Evolutionary conservation across 2,797 vertebrate species (phyloP).

Genomic region (Petrocephalus schoutedeni): DNA sequence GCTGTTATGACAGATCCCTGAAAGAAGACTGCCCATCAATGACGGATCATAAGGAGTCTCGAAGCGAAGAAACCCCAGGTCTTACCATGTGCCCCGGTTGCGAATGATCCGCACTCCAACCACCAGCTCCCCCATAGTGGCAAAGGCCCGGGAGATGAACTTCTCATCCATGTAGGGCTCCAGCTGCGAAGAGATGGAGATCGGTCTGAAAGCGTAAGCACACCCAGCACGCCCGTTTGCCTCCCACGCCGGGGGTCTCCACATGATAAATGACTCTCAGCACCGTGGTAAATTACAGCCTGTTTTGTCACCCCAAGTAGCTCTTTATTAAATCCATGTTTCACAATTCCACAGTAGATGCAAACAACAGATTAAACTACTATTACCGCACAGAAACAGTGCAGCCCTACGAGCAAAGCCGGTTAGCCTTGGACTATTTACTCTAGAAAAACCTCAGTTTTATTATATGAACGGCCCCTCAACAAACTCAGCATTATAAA

Average conservation of each 20-base stretch:
- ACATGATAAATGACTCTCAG: not conserved
- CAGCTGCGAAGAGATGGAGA: conserved; percentile 41
- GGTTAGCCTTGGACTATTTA: not conserved
- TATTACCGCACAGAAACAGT: not conserved
- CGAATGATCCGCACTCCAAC: conserved; percentile 76
- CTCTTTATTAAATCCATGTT: not conserved
- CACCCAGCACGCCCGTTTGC: too few relatives aligned
- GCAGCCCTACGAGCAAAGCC: not conserved
- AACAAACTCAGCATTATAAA: not conserved
- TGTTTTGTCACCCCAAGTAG: not conserved
- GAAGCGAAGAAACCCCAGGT: not conserved
- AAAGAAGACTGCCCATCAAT: not conserved
- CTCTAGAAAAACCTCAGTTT: not conserved
- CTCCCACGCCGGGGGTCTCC: too few relatives aligned
- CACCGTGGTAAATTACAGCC: not conserved
- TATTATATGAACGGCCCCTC: not conserved
- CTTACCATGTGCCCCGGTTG: conserved; percentile 72
- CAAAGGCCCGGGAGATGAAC: conserved; percentile 77
- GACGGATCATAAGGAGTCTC: not conserved
- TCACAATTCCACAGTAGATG: not conserved
- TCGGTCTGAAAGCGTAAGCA: not conserved
- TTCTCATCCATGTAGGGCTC: conserved; percentile 79
- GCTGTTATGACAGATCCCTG: not conserved
- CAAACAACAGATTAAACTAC: not conserved
- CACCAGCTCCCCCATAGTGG: conserved; percentile 75